These are phyloP conservation scores for Grus americana DNA, from an alignment of 2,113 vertebrate genomes.

Conservation along the genomic window DNA sequence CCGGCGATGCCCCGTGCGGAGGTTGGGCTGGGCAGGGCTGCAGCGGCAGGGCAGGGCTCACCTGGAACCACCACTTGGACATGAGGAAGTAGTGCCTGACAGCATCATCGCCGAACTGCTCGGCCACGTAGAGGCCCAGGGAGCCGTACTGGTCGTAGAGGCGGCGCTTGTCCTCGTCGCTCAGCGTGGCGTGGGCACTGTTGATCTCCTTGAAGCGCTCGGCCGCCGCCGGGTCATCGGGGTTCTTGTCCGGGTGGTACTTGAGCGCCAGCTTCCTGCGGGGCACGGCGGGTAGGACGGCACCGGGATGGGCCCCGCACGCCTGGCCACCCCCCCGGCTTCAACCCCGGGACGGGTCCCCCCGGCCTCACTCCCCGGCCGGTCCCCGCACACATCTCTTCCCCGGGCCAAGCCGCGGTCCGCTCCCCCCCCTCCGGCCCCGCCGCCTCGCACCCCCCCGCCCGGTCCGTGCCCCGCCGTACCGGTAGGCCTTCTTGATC, in stretches of 20 bases:
- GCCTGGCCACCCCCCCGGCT: not conserved
- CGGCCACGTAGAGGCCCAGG: constrained; percentile 90
- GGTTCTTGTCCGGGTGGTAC: constrained; percentile 96
- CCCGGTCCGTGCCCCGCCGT: not conserved
- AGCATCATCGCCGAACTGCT: constrained; percentile 92
- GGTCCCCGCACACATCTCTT: too few species aligned
- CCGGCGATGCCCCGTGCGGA: accelerated
- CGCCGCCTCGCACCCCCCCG: too few species aligned
- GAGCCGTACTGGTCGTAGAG: constrained; percentile 93
- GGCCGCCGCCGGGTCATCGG: constrained; percentile 84
- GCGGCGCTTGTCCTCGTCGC: constrained; percentile 84
- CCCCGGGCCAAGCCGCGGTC: too few species aligned
- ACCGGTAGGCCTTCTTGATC: constrained; percentile 92
- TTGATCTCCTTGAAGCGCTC: constrained; percentile 98
- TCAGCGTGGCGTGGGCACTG: constrained; percentile 87
- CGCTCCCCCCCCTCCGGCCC: not conserved
- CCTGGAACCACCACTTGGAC: constrained; percentile 97
- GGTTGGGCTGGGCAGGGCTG: not conserved
- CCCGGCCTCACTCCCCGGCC: not conserved
- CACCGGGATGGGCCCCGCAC: not conserved
- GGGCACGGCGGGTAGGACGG: not conserved
- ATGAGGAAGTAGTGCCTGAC: constrained; percentile 91
- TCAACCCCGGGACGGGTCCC: too few species aligned
- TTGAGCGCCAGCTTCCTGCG: constrained; percentile 87
- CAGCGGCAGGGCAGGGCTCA: constrained; percentile 3